Evolutionary conservation across 2,888 invertebrate genomes (phyloP), one percentile per base, ranked within the genome.

Genomic region (Alviniconcha strummeri): DNA sequence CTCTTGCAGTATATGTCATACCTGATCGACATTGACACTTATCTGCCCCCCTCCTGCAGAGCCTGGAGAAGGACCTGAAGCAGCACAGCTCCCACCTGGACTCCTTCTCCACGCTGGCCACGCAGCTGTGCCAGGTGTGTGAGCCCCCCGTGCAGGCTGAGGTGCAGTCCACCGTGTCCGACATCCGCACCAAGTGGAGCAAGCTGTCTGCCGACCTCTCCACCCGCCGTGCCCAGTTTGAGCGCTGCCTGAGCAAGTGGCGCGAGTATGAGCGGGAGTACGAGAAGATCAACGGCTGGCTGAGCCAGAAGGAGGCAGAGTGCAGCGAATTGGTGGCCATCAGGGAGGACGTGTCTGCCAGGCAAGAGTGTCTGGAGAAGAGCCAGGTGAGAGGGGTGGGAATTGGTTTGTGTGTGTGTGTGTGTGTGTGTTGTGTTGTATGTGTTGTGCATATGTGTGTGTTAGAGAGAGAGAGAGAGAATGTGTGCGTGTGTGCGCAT

Each of bases 161-260:
- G 69, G 88, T 92, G 17, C 87, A 90, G 87, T 89, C 88, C 55
- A 89, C 89, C 8, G 86, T 90, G 52, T 80, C 87, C n/a, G 90
- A 91, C 77, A 79, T 90, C 52, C 87, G 90, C 83, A 84, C 85
- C 76, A 89, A 90, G 76, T 92, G 91, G 90, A 87, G 88, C 60
- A 85, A 86, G 7, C 84, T 91, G 82, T 85, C 84, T 36, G 81
- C 81, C 17, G 89, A 89, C 74, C 86, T 92, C 9, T 84, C 86
- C 7, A 81, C 86, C 5, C 86, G 89, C 56, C 84, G 88, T 15
- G 85, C 86, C 15, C 84, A 85, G 83, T 91, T 91, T 86, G 90
- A 91, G 75, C 87, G 87, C 6, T 89, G 88, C 85, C 84, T 91
- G 54, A 81, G 87, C n/a, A 88, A 90, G 57, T 93, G 92, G 93